Conservation (phyloP, 2,113 vertebrate genomes). For the Tenrec ecaudatus region DNA sequence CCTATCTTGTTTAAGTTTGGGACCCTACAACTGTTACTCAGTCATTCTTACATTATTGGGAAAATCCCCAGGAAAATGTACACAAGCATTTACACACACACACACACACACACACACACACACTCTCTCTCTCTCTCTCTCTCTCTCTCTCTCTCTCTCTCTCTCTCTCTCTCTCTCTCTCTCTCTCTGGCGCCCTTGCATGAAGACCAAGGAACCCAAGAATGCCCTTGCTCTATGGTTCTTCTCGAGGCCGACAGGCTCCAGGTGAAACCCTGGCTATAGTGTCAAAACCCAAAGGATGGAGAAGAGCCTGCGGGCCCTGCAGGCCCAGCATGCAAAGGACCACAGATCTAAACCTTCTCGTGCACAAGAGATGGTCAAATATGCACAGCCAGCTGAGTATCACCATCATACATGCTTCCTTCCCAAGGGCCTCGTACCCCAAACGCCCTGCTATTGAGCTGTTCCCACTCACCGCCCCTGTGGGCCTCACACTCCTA, state of each 20-base stretch:
- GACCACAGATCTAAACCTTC: conserved; percentile 6
- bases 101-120: too few species aligned
- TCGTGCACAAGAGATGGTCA: conserved; percentile 53
- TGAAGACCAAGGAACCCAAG: not conserved
- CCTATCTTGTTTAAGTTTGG: conserved; percentile 1
- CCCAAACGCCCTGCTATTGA: too few species aligned
- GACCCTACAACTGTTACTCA: not conserved
- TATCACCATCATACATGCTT: conserved; percentile 22
- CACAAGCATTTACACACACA: conserved; percentile 41
- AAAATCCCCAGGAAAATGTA: not conserved
- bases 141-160: too few species aligned
- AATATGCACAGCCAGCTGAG: conserved; percentile 13
- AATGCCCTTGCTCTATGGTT: not conserved
- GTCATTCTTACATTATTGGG: not conserved
- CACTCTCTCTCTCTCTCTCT: too few species aligned
- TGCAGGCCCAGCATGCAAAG: not conserved
- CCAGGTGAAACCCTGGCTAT: not conserved
- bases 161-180: too few species aligned
- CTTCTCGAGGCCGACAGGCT: not conserved
- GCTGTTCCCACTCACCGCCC: too few species aligned
- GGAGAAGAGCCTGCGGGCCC: not conserved
- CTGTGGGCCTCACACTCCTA: too few species aligned
- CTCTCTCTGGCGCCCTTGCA: not conserved
- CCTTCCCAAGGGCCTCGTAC: not conserved
- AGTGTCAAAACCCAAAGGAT: not conserved